Percentiles rank a stretch among this genome's conserved stretches.
These are phyloP conservation scores for Pangasius larnaudii DNA, from an alignment of 2,797 vertebrate species.

Conservation along the genomic window DNA sequence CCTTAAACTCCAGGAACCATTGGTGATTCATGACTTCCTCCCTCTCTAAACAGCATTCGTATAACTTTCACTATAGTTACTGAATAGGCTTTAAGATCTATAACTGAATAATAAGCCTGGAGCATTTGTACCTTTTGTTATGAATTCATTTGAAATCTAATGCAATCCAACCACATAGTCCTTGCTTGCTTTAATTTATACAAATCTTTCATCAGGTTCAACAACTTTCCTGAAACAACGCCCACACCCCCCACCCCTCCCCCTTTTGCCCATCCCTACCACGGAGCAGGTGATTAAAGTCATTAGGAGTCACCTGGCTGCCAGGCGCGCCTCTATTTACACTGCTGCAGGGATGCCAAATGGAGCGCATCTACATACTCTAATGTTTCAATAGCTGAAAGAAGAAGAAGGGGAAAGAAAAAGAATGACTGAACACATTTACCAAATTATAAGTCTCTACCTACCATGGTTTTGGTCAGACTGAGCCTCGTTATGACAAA, in stretches of 20 bases:
- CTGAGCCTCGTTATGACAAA: constrained; percentile 44
- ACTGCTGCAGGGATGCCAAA: constrained; percentile 56
- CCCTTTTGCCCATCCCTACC: constrained; percentile 32
- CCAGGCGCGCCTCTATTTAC: constrained; percentile 56
- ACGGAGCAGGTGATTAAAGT: constrained; percentile 63
- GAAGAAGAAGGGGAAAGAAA: not conserved
- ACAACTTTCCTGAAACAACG: not conserved
- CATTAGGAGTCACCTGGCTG: constrained; percentile 61
- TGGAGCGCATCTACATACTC: constrained; percentile 51
- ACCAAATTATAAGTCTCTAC: constrained; percentile 37
- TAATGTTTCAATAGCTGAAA: constrained; percentile 54
- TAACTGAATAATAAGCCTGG: not conserved
- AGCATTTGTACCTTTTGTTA: not conserved
- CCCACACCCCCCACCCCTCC: not conserved
- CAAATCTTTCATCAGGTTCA: not conserved
- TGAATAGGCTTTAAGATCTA: not conserved
- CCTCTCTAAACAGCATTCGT: not conserved
- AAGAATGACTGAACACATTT: constrained; percentile 3
- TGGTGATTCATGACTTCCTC: not conserved
- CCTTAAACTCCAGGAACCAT: not conserved
- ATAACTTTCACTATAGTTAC: not conserved
- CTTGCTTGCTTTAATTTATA: not conserved
- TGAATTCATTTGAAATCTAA: not conserved
- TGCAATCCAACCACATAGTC: not conserved
- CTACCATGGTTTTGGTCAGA: constrained; percentile 36